phyloP scores from a whole-genome alignment of 2,113 vertebrate genomes.

The Copsychus sechellarum region DNA sequence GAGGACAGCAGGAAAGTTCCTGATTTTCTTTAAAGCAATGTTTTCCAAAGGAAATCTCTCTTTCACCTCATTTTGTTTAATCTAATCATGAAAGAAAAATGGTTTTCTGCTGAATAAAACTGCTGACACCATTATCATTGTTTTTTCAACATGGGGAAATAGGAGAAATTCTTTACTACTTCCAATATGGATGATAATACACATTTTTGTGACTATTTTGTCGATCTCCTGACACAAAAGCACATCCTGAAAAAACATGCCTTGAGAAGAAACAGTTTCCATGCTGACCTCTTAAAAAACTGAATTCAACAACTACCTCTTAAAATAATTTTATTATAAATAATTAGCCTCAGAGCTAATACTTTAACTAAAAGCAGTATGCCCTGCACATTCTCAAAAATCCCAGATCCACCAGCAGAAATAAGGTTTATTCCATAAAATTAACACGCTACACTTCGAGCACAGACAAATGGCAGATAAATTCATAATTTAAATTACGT shows the following conservation, averaged over 20 bases:
- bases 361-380: neutral
- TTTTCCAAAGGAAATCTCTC: slow-evolving; percentile 15
- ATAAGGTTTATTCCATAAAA: neutral
- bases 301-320: neutral
- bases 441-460: neutral
- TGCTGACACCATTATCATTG: neutral
- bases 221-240: neutral
- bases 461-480: neutral
- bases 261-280: neutral
- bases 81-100: slow-evolving; percentile 52
- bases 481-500: neutral
- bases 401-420: neutral
- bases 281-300: neutral
- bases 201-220: neutral
- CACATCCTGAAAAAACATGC: neutral
- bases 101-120: slow-evolving; percentile 50
- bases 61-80: slow-evolving; percentile 16
- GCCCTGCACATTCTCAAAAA: neutral
- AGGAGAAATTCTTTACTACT: slow-evolving; percentile 17
- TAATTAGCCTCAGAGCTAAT: neutral
- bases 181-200: slow-evolving; percentile 44
- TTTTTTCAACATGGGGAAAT: neutral
- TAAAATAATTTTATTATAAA: neutral
- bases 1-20: neutral
- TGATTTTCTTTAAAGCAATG: slow-evolving; percentile 13